Conservation (phyloP, 2,113 vertebrate genomes). For the Dicrurus megarhynchus region DNA sequence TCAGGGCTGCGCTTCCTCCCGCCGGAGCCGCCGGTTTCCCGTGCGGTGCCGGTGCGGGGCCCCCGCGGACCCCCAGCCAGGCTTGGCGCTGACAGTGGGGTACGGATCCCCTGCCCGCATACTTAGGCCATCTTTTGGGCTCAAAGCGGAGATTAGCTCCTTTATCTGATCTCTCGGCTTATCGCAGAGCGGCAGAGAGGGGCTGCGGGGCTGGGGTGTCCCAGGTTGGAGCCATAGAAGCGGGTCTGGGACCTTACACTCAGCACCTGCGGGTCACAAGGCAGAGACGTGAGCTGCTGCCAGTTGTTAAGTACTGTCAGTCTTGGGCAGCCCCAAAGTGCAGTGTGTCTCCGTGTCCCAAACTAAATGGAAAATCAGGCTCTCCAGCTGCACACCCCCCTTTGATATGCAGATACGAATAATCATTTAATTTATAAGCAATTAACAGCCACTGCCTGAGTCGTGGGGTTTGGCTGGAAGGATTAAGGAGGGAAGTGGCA, state of each 20-base stretch:
- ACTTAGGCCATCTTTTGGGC: neutral
- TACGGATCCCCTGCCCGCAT: rapidly evolving
- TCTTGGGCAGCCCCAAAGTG: neutral
- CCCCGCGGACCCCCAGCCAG: neutral
- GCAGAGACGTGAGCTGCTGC: neutral
- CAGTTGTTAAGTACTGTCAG: neutral
- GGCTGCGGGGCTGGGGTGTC: neutral
- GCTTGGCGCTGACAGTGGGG: neutral
- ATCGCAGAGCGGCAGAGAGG: neutral
- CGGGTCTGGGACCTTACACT: rapidly evolving
- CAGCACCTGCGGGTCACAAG: neutral
- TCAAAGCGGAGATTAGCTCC: neutral
- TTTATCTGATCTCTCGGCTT: rapidly evolving
- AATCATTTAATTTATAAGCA: slow-evolving; percentile 36
- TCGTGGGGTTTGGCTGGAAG: neutral
- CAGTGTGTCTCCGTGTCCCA: neutral
- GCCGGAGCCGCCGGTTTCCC: neutral
- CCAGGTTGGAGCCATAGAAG: neutral
- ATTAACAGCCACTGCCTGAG: neutral
- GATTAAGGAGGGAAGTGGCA: slow-evolving; percentile 6
- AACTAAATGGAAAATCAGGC: neutral
- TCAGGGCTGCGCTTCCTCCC: neutral
- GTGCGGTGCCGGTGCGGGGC: neutral
- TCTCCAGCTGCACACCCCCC: neutral
- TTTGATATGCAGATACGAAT: slow-evolving; percentile 27